Conservation (phyloP, 2,113 vertebrate genomes). For the Larimichthys polyactis region DNA sequence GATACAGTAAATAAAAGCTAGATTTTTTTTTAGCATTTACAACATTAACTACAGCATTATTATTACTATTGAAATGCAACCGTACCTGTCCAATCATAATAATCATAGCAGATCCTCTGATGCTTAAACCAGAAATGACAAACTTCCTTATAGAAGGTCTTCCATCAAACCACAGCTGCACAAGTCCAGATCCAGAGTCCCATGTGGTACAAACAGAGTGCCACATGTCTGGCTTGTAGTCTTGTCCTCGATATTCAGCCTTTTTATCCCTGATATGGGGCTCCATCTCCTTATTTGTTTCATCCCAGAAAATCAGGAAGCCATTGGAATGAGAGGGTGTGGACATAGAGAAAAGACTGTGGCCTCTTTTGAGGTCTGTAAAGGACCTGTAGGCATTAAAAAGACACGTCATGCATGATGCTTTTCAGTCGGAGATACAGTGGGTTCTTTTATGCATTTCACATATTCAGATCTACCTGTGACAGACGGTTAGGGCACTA, state of each 20-base stretch:
- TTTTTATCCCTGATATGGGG: neutral
- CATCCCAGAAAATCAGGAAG: constrained; percentile 65
- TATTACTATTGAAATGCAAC: neutral
- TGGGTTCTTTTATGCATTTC: neutral
- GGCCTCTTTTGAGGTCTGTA: constrained; percentile 72
- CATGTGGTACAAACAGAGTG: constrained; percentile 75
- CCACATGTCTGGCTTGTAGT: constrained; percentile 73
- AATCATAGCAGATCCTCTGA: constrained; percentile 33
- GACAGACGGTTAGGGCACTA: constrained; percentile 62
- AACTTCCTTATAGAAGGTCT: constrained; percentile 42
- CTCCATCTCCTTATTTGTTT: constrained; percentile 29
- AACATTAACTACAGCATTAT: neutral
- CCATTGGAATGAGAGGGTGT: constrained; percentile 27
- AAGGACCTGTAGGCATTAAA: constrained; percentile 57
- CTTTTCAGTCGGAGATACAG: neutral
- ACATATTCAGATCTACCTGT: constrained; percentile 55
- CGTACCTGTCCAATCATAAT: constrained; percentile 73
- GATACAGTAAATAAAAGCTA: neutral
- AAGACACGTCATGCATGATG: neutral
- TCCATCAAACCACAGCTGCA: constrained; percentile 74
- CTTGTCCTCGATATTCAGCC: neutral
- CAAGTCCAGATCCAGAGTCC: constrained; percentile 64
- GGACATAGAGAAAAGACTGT: constrained; percentile 69
- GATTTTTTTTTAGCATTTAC: neutral
- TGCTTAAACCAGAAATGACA: neutral